phyloP scores from a whole-genome alignment of 1,140 invertebrate genomes.

The fruit fly (Drosophila melanogaster) region DNA sequence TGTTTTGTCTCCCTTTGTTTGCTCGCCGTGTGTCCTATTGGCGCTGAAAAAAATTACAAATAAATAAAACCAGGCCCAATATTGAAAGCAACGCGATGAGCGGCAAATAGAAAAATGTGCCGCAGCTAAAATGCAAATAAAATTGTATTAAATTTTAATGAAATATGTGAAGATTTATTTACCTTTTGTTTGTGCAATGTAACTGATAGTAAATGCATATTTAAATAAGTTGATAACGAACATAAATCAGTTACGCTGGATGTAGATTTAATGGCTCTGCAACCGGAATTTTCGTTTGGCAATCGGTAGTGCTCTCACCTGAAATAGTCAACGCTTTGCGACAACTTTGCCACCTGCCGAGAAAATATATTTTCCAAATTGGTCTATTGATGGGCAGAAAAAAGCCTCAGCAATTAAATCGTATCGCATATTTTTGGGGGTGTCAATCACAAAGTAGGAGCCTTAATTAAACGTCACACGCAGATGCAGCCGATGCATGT shows the following conservation, averaged over 20 bases:
- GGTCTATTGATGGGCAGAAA: conserved; percentile 8
- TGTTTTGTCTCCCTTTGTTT: conserved; percentile 25
- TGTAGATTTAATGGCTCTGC: conserved; percentile 7
- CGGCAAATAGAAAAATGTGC: conserved; percentile 2
- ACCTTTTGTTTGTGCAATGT: conserved; percentile 27
- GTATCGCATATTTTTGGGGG: conserved; percentile 34
- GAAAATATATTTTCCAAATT: conserved; percentile 33
- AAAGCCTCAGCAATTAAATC: conserved; percentile 51
- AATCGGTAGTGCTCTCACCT: conserved; percentile 16
- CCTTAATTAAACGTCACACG: conserved; percentile 62
- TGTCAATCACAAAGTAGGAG: conserved; percentile 33
- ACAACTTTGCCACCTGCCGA: conserved; percentile 17
- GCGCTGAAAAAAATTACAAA: conserved; percentile 43
- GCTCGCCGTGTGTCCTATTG: conserved; percentile 36
- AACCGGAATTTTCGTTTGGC: conserved; percentile 1
- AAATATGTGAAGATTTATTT: conserved; percentile 44
- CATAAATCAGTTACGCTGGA: conserved; percentile 30
- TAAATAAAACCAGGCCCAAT: conserved; percentile 44
- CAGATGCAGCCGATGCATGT: conserved; percentile 1
- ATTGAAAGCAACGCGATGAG: conserved; percentile 25
- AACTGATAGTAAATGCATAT: conserved; percentile 22
- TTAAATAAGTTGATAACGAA: conserved; percentile 37
- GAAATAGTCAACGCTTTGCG: conserved; percentile 1
- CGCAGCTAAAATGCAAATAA: conserved; percentile 35
- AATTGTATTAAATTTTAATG: conserved; percentile 55